Conservation (phyloP, 2,113 vertebrate genomes). For the Danionella cerebrum region DNA sequence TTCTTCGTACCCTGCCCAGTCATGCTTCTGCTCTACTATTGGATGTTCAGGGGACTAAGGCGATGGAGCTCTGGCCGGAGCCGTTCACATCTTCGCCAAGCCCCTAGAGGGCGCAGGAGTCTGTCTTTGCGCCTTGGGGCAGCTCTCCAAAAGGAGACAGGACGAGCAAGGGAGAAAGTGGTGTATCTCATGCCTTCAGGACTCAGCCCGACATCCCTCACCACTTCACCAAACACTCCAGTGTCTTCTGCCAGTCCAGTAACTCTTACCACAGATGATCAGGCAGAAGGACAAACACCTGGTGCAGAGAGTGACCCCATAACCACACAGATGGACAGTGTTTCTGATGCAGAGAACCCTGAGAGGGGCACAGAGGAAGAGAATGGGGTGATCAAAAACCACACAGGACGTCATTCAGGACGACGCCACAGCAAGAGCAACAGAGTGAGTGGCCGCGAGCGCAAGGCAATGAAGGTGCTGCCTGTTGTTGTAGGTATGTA, state of each 20-base stretch:
- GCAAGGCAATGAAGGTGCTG: conserved; percentile 68
- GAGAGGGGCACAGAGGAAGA: conserved; percentile 38
- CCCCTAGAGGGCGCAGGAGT: background rate
- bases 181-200: conserved; percentile 33
- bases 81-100: conserved; percentile 32
- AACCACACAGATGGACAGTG: conserved; percentile 55
- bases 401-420: conserved; percentile 6
- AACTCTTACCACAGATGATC: conserved; percentile 20
- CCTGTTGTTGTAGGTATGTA: conserved; percentile 64
- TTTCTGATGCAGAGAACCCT: conserved; percentile 46
- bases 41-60: conserved; percentile 61
- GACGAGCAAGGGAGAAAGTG: conserved; percentile 28
- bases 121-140: conserved; percentile 49
- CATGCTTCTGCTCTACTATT: conserved; percentile 67
- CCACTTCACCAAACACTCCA: conserved; percentile 6
- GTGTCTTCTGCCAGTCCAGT: background rate
- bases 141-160: conserved; percentile 39
- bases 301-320: conserved; percentile 48
- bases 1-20: conserved; percentile 68
- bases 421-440: conserved; percentile 52
- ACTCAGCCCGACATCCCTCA: conserved; percentile 44
- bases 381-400: conserved; percentile 43
- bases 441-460: conserved; percentile 60
- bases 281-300: background rate
- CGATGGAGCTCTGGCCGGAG: conserved; percentile 56